A percentile compares a stretch with the other conserved stretches of the same genome.
Conservation (phyloP, 2,888 invertebrate genomes). For the Caenorhabditis auriculariae region DNA sequence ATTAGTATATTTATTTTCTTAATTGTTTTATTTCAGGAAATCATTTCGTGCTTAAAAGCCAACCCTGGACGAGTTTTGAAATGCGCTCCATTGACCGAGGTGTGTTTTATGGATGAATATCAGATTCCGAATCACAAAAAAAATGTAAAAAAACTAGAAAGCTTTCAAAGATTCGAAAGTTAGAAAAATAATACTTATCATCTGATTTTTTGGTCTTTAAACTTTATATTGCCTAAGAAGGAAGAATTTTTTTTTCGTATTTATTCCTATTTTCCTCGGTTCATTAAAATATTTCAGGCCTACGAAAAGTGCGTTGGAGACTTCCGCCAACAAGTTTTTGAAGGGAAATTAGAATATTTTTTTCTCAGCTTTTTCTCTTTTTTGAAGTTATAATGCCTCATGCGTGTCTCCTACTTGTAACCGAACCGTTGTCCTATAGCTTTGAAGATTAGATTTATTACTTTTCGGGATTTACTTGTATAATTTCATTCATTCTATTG, state of each 20-base stretch:
- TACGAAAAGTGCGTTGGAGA: constrained; percentile 53
- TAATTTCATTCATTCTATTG: constrained; percentile 12
- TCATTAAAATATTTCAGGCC: no score
- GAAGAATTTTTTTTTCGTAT: no score
- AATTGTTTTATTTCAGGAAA: constrained; percentile 38
- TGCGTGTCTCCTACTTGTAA: constrained; percentile 8
- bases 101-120: constrained; percentile 3
- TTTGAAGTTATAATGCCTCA: neutral
- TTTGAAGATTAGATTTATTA: neutral
- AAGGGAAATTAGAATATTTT: no score
- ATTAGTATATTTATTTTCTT: neutral
- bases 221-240: neutral
- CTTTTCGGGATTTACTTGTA: no score
- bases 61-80: constrained; percentile 53
- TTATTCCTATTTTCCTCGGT: no score
- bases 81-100: constrained; percentile 48
- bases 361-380: neutral
- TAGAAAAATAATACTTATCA: neutral
- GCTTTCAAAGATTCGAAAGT: neutral
- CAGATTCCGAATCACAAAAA: no score
- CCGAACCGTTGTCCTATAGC: neutral
- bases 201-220: neutral
- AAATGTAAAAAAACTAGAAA: no score
- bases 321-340: constrained; percentile 52
- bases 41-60: constrained; percentile 47